These are phyloP conservation scores for Carcinoscorpius rotundicauda DNA, from an alignment of 1,140 invertebrate genomes.

Conservation along the genomic window DNA sequence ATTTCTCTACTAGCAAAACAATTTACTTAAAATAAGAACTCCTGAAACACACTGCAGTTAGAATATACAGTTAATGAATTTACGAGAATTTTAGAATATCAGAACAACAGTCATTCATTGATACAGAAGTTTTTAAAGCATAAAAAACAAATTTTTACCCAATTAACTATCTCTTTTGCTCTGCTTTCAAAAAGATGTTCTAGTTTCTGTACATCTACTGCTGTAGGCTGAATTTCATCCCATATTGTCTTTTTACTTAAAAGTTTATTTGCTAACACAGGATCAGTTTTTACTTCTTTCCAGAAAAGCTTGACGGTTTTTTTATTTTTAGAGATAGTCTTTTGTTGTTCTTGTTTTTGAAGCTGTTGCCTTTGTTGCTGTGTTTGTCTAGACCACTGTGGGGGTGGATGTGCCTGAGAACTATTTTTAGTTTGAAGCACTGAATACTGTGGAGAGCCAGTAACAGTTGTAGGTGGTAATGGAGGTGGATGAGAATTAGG, in stretches of 20 bases:
- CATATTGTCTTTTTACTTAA: slow-evolving; percentile 71
- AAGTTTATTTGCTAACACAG: slow-evolving; percentile 45
- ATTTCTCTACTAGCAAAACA: no score
- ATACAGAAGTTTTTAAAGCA: no score
- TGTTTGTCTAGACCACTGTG: slow-evolving; percentile 6
- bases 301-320: slow-evolving; percentile 98
- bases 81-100: no score
- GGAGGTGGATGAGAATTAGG: slow-evolving; percentile 24
- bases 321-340: slow-evolving; percentile 56
- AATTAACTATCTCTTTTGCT: slow-evolving; percentile 60
- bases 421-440: slow-evolving; percentile 16
- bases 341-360: background rate
- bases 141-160: slow-evolving; percentile 1
- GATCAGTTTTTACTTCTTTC: slow-evolving; percentile 70
- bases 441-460: slow-evolving; percentile 29
- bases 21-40: no score
- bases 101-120: no score
- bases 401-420: background rate
- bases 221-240: slow-evolving; percentile 75
- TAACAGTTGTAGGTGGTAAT: slow-evolving; percentile 28
- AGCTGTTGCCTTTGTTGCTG: background rate
- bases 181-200: slow-evolving; percentile 95
- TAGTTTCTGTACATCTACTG: slow-evolving; percentile 81
- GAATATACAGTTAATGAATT: no score
- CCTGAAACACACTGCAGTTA: no score